Conservation (phyloP, 2,797 vertebrate genomes). For the Austrolebias charrua region DNA sequence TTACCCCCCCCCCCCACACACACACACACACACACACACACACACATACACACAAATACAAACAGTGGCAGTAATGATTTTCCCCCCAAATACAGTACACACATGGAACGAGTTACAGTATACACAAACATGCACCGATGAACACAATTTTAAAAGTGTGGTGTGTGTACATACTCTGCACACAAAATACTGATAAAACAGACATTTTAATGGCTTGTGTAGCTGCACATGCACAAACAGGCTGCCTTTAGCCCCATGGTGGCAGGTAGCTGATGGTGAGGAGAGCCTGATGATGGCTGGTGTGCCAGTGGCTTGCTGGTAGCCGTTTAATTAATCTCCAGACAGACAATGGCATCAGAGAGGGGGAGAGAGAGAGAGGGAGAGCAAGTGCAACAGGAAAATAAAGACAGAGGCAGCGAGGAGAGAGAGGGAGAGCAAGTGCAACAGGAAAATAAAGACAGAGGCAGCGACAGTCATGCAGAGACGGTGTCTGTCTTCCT, state of each 20-base stretch:
- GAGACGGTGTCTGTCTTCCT: constrained; percentile 55
- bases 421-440: constrained; percentile 11
- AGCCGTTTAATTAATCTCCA: constrained; percentile 76
- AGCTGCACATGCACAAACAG: not conserved
- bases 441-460: constrained; percentile 49
- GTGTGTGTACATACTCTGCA: constrained; percentile 1
- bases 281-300: constrained; percentile 65
- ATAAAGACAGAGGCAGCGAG: constrained; percentile 51
- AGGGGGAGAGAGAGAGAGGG: constrained; percentile 22
- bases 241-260: constrained; percentile 14
- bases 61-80: not conserved
- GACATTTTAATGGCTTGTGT: constrained; percentile 27
- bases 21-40: constrained; percentile 2
- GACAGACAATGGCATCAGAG: constrained; percentile 58
- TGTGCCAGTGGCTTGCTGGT: constrained; percentile 62
- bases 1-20: not conserved
- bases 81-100: not conserved
- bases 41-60: too few relatives aligned
- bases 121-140: constrained; percentile 12
- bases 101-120: not conserved
- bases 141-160: constrained; percentile 16
- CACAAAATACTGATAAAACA: constrained; percentile 7
- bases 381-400: constrained; percentile 28
- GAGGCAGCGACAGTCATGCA: constrained; percentile 42
- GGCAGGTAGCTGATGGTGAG: constrained; percentile 47